These are phyloP conservation scores for Gallinago solitaria DNA, from an alignment of 2,797 vertebrate genomes.

Conservation along the genomic window DNA sequence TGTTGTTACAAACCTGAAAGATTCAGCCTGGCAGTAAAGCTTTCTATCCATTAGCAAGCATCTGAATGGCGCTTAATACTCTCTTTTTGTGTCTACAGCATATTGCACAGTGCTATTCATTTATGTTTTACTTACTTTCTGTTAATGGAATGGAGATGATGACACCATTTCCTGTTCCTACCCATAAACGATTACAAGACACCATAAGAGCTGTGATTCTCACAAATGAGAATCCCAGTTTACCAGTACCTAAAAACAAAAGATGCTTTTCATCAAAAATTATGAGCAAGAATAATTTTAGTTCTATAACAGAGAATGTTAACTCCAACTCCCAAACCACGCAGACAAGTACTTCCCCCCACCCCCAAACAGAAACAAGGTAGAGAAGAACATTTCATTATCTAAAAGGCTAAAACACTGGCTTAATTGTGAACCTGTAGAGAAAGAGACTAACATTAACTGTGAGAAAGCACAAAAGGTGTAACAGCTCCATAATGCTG, in stretches of 20 bases:
- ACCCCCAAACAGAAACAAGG: background rate
- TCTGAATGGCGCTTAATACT: background rate
- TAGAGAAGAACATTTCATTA: background rate
- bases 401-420: background rate
- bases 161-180: slow-evolving; percentile 97
- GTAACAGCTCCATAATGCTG: background rate
- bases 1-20: background rate
- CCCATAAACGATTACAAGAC: slow-evolving; percentile 94
- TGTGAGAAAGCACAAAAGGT: background rate
- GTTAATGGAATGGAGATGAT: slow-evolving; percentile 98
- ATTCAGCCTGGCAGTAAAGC: background rate
- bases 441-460: background rate
- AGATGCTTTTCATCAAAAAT: slow-evolving; percentile 64
- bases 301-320: slow-evolving; percentile 23
- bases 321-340: slow-evolving; percentile 31
- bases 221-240: slow-evolving; percentile 98
- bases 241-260: slow-evolving; percentile 89
- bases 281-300: slow-evolving; percentile 28
- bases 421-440: background rate
- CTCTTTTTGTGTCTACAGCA: slow-evolving; percentile 22
- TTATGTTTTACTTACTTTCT: slow-evolving; percentile 84
- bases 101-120: slow-evolving; percentile 33
- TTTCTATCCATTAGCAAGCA: slow-evolving; percentile 34
- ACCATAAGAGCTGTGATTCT: slow-evolving; percentile 97
- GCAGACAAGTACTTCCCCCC: background rate